phyloP scores from a whole-genome alignment of 2,888 invertebrate species.

The Campoplex capitator region DNA sequence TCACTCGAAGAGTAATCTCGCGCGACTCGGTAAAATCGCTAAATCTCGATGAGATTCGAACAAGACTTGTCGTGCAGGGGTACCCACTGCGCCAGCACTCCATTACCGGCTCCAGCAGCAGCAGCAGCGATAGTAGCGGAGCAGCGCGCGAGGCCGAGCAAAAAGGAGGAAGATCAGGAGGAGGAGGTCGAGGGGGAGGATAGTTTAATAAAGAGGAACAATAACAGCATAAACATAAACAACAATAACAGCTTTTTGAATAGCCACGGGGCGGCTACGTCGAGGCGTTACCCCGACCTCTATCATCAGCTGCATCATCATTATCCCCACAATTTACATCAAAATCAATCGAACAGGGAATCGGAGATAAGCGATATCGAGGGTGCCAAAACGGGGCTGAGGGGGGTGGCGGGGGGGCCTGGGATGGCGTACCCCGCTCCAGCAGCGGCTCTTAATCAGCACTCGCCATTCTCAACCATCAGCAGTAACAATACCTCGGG shows the following conservation, averaged over 20 bases:
- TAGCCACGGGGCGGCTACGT: conserved; percentile 34
- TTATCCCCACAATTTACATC: conserved; percentile 32
- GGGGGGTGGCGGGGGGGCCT: conserved; percentile 84
- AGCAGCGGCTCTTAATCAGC: conserved; percentile 82
- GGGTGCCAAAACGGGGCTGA: conserved; percentile 84
- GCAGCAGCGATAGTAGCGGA: conserved; percentile 56
- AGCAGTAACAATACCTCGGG: conserved; percentile 82
- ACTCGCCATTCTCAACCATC: conserved; percentile 84
- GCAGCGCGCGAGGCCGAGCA: conserved; percentile 67
- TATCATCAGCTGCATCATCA: conserved; percentile 51
- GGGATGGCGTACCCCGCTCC: conserved; percentile 85
- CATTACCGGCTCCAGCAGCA: conserved; percentile 84
- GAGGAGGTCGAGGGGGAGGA: conserved; percentile 77
- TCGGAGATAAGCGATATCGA: conserved; percentile 81
- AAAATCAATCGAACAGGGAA: conserved; percentile 66
- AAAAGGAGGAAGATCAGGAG: conserved; percentile 69
- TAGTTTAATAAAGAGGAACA: conserved; percentile 39
- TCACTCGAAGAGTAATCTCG: conserved; percentile 87
- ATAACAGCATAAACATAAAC: conserved; percentile 40
- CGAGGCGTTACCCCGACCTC: conserved; percentile 54
- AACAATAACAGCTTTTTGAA: conserved; percentile 44
- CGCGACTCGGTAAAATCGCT: conserved; percentile 88
- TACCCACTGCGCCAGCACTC: conserved; percentile 87
- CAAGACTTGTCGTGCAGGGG: conserved; percentile 87
- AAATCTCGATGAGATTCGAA: conserved; percentile 91